Base-by-base conservation (phyloP, 2,113 vertebrate genomes). In the Paratilapia polleni region DNA sequence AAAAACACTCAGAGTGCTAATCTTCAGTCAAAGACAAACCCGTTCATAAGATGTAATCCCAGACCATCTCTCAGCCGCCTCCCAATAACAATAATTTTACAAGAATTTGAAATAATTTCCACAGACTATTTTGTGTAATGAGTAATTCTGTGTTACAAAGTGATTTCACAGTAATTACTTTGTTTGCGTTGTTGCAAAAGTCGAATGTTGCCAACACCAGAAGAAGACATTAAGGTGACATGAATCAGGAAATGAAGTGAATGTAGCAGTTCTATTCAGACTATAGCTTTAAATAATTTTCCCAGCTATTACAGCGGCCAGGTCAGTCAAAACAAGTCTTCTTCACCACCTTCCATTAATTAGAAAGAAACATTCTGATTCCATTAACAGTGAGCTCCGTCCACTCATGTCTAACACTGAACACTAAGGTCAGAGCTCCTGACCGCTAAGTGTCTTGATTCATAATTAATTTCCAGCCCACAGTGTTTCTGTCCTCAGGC, bases 401-500 rank as follows among this genome's bases (percentile, higher is more conserved):
- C 68, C 47, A 54, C 47, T 73, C 47, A 54, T 54, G 68, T 73
- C 47, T 34, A 54, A 54, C 68, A 56, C 62, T 76, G 41, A 85
- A 73, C 28, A 24, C 61, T 14, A 19, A 77, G 81, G 59, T 75
- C 76, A 77, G 79, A 88, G 62, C 68, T 73, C 63, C 41, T 81
- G 57, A 87, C 75, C 78, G 64, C 80, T 14, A 75, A 59, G 36
- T 68, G 54, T 79, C 41, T 83, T 10, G 15, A 83, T 81, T 62
- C 43, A 85, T 81, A 54, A 85, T 90, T 84, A 14, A 78, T 84
- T 38, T 36, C 26, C 28, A 76, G 78, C 70, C n/a, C 36, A 41
- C 59, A 63, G 56, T 63, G 77, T 70, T 76, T 79, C 31, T 70
- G 73, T 87, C 64, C 56, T 56, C 47, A 15, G 85, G 68, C 62